Base-by-base conservation (phyloP, 2,113 vertebrate genomes). In the Trogon surrucura region DNA sequence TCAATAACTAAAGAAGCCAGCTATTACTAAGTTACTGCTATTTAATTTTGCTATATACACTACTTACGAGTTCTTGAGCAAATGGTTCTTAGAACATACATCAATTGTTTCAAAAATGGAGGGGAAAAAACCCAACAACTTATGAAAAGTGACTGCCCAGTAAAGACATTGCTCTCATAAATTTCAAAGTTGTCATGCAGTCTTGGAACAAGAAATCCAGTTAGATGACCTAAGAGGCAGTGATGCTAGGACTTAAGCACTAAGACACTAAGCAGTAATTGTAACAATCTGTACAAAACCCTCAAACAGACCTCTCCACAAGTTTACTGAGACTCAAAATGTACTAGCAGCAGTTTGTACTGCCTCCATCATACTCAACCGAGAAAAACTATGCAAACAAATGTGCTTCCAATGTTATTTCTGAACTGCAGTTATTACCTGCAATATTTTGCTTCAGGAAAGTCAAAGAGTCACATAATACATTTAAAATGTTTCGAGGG, bases 321-420 rank as follows among this genome's bases (percentile, higher is more conserved):
- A 93, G 85, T 82, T 95, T 96, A 89, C 47, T 91, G 78, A 91
- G 65, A 91, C 78, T 89, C 66, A 92, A 88, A 82, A 94, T 60
- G 61, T 91, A 93, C 77, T 84, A 82, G 27, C 54, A 77, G 66
- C 85, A 96, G 48, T 96, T 81, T 84, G 75, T 69, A 85, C 61
- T 92, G 88, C 47, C 66, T 91, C 93, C 69, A 93, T 50, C 79
- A 86, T 77, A 95, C 84, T 94, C 92, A 83, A 84, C 69, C 80
- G 79, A 48, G 80, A 92, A 80, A 88, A 88, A 64, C 62, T 67
- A 93, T 12, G 80, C 85, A 93, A 89, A 96, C n/a, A 88, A 89
- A 88, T 23, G 60, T 81, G 83, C 77, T 96, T 96, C 90, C 85
- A 96, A 41, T 73, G 29, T 64, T 80, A 51, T 51, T 82, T 81